A percentile compares a stretch with the other conserved stretches of the same genome.
These are phyloP conservation scores for Nannospalax galili DNA, from an alignment of 2,113 vertebrate species.

Conservation along the genomic window DNA sequence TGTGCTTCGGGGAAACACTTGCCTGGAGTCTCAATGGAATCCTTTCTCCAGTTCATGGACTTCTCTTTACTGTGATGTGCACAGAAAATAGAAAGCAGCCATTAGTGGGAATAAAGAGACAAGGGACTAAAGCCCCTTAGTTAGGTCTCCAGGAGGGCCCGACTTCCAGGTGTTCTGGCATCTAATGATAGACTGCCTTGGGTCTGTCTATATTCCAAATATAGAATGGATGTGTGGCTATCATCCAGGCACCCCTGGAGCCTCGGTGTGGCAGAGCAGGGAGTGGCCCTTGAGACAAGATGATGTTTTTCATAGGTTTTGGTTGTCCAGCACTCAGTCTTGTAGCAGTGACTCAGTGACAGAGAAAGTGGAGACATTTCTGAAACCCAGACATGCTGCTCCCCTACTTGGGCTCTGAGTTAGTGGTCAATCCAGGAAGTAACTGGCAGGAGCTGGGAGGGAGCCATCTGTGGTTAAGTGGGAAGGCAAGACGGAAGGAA, in stretches of 20 bases:
- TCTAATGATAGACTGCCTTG: constrained; percentile 51
- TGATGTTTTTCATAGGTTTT: neutral
- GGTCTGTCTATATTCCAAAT: constrained; percentile 52
- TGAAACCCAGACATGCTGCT: constrained; percentile 46
- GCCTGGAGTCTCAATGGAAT: neutral
- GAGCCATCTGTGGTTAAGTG: neutral
- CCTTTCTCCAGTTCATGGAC: neutral
- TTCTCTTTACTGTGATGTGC: neutral
- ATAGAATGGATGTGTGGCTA: constrained; percentile 14
- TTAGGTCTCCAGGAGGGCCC: neutral
- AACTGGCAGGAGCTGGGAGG: neutral
- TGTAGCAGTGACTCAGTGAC: constrained; percentile 68
- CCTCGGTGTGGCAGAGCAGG: neutral
- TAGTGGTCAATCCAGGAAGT: constrained; percentile 38
- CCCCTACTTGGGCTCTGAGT: neutral
- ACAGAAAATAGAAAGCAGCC: constrained; percentile 33
- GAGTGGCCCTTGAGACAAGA: neutral
- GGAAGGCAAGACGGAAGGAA: neutral
- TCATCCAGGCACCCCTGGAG: neutral
- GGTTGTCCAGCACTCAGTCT: neutral
- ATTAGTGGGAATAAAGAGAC: neutral
- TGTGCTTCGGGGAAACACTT: neutral
- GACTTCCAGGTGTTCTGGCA: constrained; percentile 20
- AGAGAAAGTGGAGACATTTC: constrained; percentile 66
- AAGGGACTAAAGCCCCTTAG: neutral